Evolutionary conservation across 2,113 vertebrate genomes (phyloP).

Genomic region (Acanthochromis polyacanthus): DNA sequence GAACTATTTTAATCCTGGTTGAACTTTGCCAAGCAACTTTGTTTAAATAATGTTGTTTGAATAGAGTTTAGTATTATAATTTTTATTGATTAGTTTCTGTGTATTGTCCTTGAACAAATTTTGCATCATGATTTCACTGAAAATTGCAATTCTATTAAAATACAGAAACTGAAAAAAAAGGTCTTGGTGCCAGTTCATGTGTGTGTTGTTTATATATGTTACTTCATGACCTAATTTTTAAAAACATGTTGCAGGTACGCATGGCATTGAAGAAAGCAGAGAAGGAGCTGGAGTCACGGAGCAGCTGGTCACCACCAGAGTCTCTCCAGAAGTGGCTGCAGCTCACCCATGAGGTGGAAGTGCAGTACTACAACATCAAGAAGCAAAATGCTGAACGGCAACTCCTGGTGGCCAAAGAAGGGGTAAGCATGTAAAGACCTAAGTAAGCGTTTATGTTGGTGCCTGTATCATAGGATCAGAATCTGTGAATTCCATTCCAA

Average conservation of each 20-base stretch:
- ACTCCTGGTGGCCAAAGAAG: conserved; percentile 96
- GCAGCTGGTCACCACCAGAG: conserved; percentile 93
- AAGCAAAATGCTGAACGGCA: conserved; percentile 96
- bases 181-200: neutral
- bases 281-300: conserved; percentile 95
- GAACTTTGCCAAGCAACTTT: no score
- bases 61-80: no score
- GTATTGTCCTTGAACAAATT: no score
- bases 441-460: neutral
- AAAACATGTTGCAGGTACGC: conserved; percentile 86
- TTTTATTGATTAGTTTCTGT: no score
- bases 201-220: conserved; percentile 2
- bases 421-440: conserved; percentile 83
- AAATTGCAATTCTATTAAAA: no score
- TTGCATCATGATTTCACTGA: no score
- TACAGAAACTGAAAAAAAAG: neutral
- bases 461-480: no score
- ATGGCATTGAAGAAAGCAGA: conserved; percentile 96
- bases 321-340: conserved; percentile 98
- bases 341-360: conserved; percentile 98
- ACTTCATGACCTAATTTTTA: neutral
- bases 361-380: conserved; percentile 99
- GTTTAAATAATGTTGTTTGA: no score
- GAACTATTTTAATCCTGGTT: no score
- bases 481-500: no score